Percentiles rank a stretch among this genome's conserved stretches.
Conservation (phyloP, 2,113 vertebrate genomes). For the Sander lucioperca region DNA sequence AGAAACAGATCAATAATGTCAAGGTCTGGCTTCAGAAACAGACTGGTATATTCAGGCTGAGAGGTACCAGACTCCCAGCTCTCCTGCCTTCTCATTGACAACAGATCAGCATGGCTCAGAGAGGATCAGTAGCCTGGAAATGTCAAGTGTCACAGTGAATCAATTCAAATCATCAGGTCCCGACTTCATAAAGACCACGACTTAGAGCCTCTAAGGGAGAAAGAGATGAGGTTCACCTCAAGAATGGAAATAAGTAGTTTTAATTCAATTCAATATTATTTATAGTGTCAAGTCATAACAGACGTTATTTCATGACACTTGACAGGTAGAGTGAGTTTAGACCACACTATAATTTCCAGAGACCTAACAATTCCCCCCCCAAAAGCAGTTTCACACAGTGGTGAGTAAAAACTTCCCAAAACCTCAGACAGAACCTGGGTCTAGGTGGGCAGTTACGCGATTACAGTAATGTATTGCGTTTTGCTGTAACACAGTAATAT, state of each 20-base stretch:
- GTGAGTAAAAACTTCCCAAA: no score
- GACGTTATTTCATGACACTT: no score
- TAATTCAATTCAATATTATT: neutral
- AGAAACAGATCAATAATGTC: slow-evolving; percentile 29
- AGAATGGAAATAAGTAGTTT: slow-evolving; percentile 7
- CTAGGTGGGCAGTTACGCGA: no score
- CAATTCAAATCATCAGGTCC: slow-evolving; percentile 62
- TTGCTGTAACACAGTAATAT: no score
- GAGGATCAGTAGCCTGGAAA: slow-evolving; percentile 66
- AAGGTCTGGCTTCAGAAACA: slow-evolving; percentile 22
- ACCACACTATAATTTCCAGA: no score
- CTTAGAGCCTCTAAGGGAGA: slow-evolving; percentile 26
- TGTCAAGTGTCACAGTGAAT: slow-evolving; percentile 66
- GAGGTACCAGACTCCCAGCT: slow-evolving; percentile 25
- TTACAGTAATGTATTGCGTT: no score
- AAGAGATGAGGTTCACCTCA: slow-evolving; percentile 8
- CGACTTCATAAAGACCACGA: slow-evolving; percentile 54
- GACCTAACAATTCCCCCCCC: no score
- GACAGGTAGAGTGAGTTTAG: no score
- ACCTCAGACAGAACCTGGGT: no score
- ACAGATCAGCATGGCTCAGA: slow-evolving; percentile 55
- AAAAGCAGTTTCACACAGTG: no score
- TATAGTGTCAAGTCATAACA: no score
- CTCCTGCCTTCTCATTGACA: slow-evolving; percentile 47
- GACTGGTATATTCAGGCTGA: slow-evolving; percentile 25